Evolutionary conservation across 2,797 vertebrate species (phyloP), one percentile per base, ranked within the genome.

Genomic region (Enteromius treurensis): DNA sequence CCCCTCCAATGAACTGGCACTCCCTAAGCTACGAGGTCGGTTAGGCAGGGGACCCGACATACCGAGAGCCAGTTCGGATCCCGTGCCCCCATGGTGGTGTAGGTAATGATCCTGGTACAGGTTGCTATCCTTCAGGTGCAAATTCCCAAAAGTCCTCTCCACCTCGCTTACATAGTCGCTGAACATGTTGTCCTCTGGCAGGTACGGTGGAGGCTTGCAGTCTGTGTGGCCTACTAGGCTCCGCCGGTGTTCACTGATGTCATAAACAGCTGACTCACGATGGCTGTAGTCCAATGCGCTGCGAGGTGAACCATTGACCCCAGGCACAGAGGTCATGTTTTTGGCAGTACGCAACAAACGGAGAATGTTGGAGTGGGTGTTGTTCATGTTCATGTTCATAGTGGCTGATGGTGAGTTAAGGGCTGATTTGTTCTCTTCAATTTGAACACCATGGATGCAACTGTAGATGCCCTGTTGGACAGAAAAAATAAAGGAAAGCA

Each of bases 341-440:
- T 99, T 99, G 87, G 98, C 98, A 0, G 98, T 99, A 86, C 98
- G 97, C 81, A 99, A 96, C 87, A 99, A 94, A 60, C 98, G 96
- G 83, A 99, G 94, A 93, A 99, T 99, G 92, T 99, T 99, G 89
- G 98, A 99, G 93, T 99, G 98, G 17, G 98, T 99, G 94, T 99
- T 98, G 94, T 98, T 99, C 97, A 99, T 99, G 91, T 98, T 99
- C 5, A 97, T 98, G 93, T 99, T 99, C 95, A 99, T 99, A 86
- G 97, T 98, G 0, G 97, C 96, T 0, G 98, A 98, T 21, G 98
- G 98, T 5, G 98, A 99, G 81, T 98, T 97, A 93, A 96, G 96
- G 84, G 95, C 94, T 0, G 98, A 99, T 85, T 98, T 98, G 87
- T 96, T 97, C 89, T 99, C 98, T 91, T 99, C 98, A 0, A 99